Percentiles rank a stretch among this genome's conserved stretches.
phyloP scores from a whole-genome alignment of 2,797 vertebrate species.

The Siniperca obscura region DNA sequence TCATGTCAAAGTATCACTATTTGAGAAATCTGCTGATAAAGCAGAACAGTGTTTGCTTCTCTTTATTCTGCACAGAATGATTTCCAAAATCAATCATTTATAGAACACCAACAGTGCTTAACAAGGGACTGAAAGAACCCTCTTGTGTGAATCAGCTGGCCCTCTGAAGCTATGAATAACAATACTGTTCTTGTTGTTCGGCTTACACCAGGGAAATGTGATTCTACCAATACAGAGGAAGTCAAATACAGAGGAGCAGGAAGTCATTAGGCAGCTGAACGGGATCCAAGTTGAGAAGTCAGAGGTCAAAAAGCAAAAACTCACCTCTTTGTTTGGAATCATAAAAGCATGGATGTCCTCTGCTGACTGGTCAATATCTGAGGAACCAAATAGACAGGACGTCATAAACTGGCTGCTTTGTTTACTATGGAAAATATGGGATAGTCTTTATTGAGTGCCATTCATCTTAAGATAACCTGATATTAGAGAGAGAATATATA shows the following conservation, averaged over 20 bases:
- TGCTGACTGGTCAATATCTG: conserved; percentile 49
- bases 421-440: conserved; percentile 20
- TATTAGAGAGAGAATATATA: no score
- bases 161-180: conserved; percentile 41
- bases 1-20: background rate
- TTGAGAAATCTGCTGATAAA: background rate
- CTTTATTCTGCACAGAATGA: background rate
- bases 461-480: conserved; percentile 34
- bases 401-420: conserved; percentile 26
- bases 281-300: conserved; percentile 54
- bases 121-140: background rate
- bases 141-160: conserved; percentile 5
- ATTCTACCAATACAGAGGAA: conserved; percentile 51
- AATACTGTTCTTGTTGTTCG: conserved; percentile 24
- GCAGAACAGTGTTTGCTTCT: background rate
- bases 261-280: conserved; percentile 59
- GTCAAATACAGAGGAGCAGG: no score
- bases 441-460: conserved; percentile 9
- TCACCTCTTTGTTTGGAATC: conserved; percentile 54
- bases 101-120: background rate
- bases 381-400: conserved; percentile 1
- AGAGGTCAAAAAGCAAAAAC: conserved; percentile 59
- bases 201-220: conserved; percentile 28
- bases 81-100: conserved; percentile 25
- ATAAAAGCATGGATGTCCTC: conserved; percentile 49